Base-by-base conservation (phyloP, 2,888 invertebrate species). In the Agrochola circellaris region DNA sequence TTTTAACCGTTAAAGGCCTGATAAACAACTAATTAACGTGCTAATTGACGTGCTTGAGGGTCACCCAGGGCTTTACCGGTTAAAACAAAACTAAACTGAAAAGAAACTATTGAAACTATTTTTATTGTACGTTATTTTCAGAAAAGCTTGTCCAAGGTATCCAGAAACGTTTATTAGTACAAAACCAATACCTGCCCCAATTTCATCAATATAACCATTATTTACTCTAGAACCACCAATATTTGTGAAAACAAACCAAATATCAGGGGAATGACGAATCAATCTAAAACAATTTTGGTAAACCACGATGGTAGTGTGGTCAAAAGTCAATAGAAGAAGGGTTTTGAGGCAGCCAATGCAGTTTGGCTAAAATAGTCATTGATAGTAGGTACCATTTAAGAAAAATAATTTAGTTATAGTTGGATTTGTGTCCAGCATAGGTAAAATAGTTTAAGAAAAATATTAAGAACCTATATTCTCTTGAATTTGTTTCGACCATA, bases 181-280 rank as follows among this genome's bases (percentile, higher is more conserved):
- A 58, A 34, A 73, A 64, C 58, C 34, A 81, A 78, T 75, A 62
- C 0, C 11, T 23, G 5, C 8, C 45, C 45, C 58, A 68, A 60
- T 82, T 81, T 65, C 13, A 42, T 77, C 65, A 82, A 65, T 45
- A 54, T 54, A 69, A 60, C 15, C 15, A 15, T 8, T 80, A 70
- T 83, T 81, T 77, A n/a, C 80, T 56, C 65, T 34, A 51, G 54
- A 58, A 20, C 42, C 15, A 9, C 65, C 61, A 83, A 83, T 81
- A 77, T 83, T 82, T 83, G 78, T 51, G 58, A 65, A 51, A 77
- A 80, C 77, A 82, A 66, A 30, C 45, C 69, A 81, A 79, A 77
- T 56, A 51, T 61, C 83, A 61, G 5, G 78, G 83, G 69, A 80
- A 17, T 26, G 20, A 20, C n/a, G 20, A 75, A 58, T 60, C 60